Percentiles rank a stretch among this genome's conserved stretches.
Conservation (phyloP, 2,113 vertebrate species). For the Aphyosemion australe region DNA sequence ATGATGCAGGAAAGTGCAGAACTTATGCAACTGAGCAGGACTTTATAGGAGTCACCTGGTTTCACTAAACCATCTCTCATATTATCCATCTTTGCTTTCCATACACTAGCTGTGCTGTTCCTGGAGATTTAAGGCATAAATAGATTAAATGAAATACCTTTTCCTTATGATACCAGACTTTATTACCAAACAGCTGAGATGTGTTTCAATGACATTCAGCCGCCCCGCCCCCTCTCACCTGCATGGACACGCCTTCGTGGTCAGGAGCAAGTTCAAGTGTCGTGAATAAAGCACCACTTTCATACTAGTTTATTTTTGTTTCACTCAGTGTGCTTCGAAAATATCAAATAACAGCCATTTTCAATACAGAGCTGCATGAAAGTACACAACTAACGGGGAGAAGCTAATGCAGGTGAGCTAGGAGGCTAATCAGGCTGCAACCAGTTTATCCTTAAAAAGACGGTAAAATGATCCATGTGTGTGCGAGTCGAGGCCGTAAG, state of each 20-base stretch:
- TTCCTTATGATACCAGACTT: background rate
- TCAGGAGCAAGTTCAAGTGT: conserved; percentile 57
- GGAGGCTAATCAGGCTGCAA: conserved; percentile 52
- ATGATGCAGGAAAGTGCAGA: conserved; percentile 47
- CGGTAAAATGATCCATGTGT: conserved; percentile 50
- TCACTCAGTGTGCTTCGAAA: conserved; percentile 69
- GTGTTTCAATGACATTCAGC: conserved; percentile 1
- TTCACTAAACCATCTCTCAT: conserved; percentile 3
- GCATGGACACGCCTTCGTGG: conserved; percentile 11
- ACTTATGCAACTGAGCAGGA: conserved; percentile 31
- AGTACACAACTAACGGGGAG: conserved; percentile 62
- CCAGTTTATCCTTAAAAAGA: conserved; percentile 53
- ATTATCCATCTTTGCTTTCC: background rate
- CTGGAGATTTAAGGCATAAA: background rate
- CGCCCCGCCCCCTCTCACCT: background rate
- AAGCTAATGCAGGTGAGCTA: conserved; percentile 58
- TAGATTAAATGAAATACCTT: conserved; percentile 1
- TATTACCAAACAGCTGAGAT: conserved; percentile 6
- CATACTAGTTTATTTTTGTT: conserved; percentile 68
- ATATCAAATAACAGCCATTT: conserved; percentile 67
- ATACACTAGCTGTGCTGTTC: conserved; percentile 5
- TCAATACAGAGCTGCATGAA: conserved; percentile 66
- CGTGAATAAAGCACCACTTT: conserved; percentile 75
- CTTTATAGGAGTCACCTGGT: conserved; percentile 1
- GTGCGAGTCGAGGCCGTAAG: conserved; percentile 36